Conservation (phyloP, 1,140 invertebrate genomes). For the Neotoxoptera formosana region DNA sequence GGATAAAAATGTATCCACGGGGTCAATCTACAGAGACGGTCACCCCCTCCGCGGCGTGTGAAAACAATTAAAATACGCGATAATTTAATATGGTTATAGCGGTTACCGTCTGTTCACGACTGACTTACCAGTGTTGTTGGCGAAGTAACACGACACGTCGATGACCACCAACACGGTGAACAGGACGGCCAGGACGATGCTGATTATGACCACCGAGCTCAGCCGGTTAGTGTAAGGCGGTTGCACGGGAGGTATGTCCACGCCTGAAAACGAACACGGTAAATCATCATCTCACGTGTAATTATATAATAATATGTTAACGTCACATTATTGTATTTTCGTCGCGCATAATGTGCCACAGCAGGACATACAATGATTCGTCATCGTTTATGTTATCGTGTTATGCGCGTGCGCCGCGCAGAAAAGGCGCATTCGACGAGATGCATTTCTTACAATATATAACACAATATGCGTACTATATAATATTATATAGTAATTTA, state of each 20-base stretch:
- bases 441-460: background rate
- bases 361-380: too few relatives aligned
- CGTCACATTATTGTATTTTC: background rate
- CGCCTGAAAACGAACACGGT: slow-evolving; percentile 16
- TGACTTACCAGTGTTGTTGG: slow-evolving; percentile 66
- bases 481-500: background rate
- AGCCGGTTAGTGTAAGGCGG: slow-evolving; percentile 62
- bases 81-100: background rate
- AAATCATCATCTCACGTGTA: background rate
- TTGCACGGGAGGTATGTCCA: slow-evolving; percentile 36
- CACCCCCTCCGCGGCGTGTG: too few relatives aligned
- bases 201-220: slow-evolving; percentile 79
- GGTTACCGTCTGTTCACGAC: background rate
- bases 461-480: background rate
- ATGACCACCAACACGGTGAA: slow-evolving; percentile 78
- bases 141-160: slow-evolving; percentile 79
- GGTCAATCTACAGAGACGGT: background rate
- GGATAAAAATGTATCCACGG: background rate
- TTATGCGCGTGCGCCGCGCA: background rate
- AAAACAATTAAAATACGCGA: background rate
- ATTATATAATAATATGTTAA: background rate
- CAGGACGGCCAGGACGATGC: slow-evolving; percentile 76
- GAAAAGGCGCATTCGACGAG: background rate
- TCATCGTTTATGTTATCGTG: background rate
- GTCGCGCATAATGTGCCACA: background rate